Base-by-base conservation (phyloP, 2,797 vertebrate species). In the Esox lucius region DNA sequence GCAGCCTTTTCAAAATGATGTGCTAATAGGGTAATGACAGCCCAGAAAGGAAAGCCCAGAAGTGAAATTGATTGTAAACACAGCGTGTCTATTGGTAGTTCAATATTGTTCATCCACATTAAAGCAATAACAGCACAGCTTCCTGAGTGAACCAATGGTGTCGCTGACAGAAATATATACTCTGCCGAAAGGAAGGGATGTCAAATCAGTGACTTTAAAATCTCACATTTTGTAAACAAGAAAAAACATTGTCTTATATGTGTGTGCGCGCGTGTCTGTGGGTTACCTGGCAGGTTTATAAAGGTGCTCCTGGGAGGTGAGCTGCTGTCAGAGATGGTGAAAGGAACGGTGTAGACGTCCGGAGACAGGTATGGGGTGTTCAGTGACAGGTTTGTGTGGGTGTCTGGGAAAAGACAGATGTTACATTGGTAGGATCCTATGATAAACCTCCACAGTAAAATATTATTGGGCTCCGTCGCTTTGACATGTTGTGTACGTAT, bases 381-480 rank as follows among this genome's bases (percentile, higher is more conserved):
- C 84, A 95, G 83, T 69, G 94, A 94, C 78, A 96, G 90, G 87
- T 93, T 95, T 71, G 92, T 95, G 64, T 95, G 94, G 48, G 92
- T 95, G 81, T 92, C 95, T 96, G 86, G 53, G 31, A 16, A 65
- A 65, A 65, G 26, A 31, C 15, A 33, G 26, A 70, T 17, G 33
- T 33, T 17, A 51, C 68, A 51, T 51, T n/a, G 48, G 17, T 70
- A 31, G 15, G 35, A 56, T 53, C 6, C 53, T 22, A 56, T 56
- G 19, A 15, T 56, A 56, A 56, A 56, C n/a, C 19, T 56, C 24
- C 11, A 61, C 1, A 4, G 24, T 24, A 61, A 26, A 61, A 3
- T 22, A 24, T 12, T 61, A 61, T 24, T 61, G 56, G 56, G 56
- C 56, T 61, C 22, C 56, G 11, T 61, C 11, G 11, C 22, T 24